Base-by-base conservation (phyloP, 1,140 invertebrate species). In the Eumeta japonica region DNA sequence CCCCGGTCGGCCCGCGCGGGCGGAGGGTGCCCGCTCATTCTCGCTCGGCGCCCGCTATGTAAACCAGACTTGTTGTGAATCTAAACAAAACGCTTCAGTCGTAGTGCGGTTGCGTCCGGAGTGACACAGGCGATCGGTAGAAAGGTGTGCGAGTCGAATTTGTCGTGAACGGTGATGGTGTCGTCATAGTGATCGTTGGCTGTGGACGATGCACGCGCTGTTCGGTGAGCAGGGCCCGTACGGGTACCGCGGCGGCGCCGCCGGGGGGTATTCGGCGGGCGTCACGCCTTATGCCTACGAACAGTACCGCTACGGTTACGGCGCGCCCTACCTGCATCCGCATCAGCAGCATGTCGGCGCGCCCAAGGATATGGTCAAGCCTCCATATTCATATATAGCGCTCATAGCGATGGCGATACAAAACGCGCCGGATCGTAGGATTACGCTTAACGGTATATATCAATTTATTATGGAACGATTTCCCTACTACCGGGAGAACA, bases 391-490 rank as follows among this genome's bases (percentile, higher is more conserved):
- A 0, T 99, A 98, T 75, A 98, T 98, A 27, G 96, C 97, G 0
- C 79, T 99, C 10, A 98, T 98, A 20, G 92, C 95, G 0, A 98
- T 98, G 96, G 94, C 95, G 10, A 98, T 99, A 20, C 89, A 96
- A 59, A 89, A 92, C 57, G 85, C 92, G 0, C 86, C 90, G 0
- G 92, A 96, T 36, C 92, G 95, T 57, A 91, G 92, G 56, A 88
- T 98, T 34, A 99, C 97, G 0, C 78, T 99, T 0, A 97, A 96
- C 60, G 95, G 94, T 4, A 99, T 99, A 55, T 99, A 99, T 63
- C 90, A 96, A 71, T 98, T 95, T 62, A 99, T 99, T 44, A 98
- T 98, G 88, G 94, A 97, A 48, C 79, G 90, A 2, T 99, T 98
- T 62, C 94, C 94, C 0, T 98, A 97, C 60, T 98, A 98, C 67